Conservation (phyloP, 1,140 invertebrate species). For the Heliconius nattereri region DNA sequence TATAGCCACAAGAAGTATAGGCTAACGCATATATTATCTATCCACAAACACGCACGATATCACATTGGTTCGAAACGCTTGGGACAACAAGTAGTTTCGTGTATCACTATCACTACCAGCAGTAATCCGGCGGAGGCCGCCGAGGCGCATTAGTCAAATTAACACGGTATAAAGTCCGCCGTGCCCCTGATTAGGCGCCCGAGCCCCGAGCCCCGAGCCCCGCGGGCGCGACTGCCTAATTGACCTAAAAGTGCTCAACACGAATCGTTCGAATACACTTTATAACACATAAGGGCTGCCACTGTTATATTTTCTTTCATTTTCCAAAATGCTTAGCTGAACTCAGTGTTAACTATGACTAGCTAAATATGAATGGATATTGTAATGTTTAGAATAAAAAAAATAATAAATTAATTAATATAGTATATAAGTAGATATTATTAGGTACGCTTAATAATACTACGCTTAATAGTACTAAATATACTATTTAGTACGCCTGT, state of each 20-base stretch:
- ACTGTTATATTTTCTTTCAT: neutral
- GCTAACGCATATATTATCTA: neutral
- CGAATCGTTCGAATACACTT: constrained; percentile 73
- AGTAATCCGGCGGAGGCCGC: constrained; percentile 52
- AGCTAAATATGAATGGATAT: no score
- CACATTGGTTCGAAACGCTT: constrained; percentile 2
- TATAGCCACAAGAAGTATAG: neutral
- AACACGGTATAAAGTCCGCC: constrained; percentile 77
- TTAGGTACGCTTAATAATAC: no score
- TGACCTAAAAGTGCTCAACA: constrained; percentile 79
- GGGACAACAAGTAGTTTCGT: constrained; percentile 9
- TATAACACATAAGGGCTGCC: constrained; percentile 64
- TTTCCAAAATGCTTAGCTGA: neutral
- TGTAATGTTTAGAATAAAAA: no score
- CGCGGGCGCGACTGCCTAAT: constrained; percentile 74
- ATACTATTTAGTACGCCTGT: no score
- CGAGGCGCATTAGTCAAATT: constrained; percentile 77
- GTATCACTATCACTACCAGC: constrained; percentile 25
- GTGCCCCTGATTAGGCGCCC: constrained; percentile 71
- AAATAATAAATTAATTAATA: no score
- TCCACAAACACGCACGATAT: neutral
- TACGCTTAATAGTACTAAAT: no score
- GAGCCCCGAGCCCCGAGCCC: constrained; percentile 43
- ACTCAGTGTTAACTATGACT: neutral
- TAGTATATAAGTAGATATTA: neutral